Evolutionary conservation across 2,888 invertebrate genomes (phyloP).

Genomic region (Cybosia mesomella): DNA sequence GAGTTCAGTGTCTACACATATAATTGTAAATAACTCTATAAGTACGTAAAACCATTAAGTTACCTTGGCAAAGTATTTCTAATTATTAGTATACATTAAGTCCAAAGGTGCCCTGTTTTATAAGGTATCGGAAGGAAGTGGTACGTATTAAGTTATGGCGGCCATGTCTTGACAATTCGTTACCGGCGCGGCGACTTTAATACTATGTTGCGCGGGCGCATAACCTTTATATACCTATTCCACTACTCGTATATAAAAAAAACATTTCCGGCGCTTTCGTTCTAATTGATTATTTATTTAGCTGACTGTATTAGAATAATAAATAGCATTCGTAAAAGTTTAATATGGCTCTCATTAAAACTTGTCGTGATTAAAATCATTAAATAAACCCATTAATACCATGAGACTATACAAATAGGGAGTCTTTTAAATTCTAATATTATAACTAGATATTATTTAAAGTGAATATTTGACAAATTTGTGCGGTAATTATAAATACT

Average conservation of each 20-base stretch:
- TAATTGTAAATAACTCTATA: neutral
- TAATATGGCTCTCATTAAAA: constrained; percentile 66
- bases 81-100: constrained; percentile 26
- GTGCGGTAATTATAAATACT: neutral
- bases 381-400: constrained; percentile 43
- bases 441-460: neutral
- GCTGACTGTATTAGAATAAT: constrained; percentile 58
- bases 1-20: neutral
- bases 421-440: neutral
- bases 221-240: constrained; percentile 55
- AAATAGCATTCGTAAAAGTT: constrained; percentile 70
- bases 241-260: constrained; percentile 61
- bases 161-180: constrained; percentile 76
- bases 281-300: constrained; percentile 73
- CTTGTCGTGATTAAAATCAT: constrained; percentile 62
- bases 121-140: constrained; percentile 86
- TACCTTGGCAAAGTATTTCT: constrained; percentile 5
- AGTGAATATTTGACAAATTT: neutral
- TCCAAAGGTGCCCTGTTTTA: constrained; percentile 57
- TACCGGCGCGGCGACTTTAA: constrained; percentile 65
- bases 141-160: constrained; percentile 76
- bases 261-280: constrained; percentile 74
- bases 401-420: constrained; percentile 15
- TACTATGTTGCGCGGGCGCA: constrained; percentile 53
- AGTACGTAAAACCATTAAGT: neutral